Percentiles rank a stretch among this genome's conserved stretches.
These are phyloP conservation scores for Sitodiplosis mosellana DNA, from an alignment of 1,140 invertebrate genomes.

Conservation along the genomic window DNA sequence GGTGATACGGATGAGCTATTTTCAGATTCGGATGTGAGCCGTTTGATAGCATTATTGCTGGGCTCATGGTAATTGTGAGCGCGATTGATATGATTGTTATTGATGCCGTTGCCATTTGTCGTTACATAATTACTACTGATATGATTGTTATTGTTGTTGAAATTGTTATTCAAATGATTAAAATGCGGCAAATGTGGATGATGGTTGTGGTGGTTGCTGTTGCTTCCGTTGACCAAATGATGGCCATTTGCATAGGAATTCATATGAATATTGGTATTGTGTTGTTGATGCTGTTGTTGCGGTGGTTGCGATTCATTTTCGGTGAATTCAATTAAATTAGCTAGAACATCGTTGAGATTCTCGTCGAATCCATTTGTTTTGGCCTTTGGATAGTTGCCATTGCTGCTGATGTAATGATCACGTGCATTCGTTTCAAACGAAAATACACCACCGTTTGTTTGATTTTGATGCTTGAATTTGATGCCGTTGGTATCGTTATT, in stretches of 20 bases:
- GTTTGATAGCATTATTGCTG: not conserved
- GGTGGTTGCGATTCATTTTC: constrained; percentile 11
- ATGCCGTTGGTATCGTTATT: not conserved
- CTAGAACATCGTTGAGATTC: constrained; percentile 17
- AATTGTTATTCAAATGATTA: not conserved
- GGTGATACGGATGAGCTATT: constrained; percentile 4
- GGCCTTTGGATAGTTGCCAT: constrained; percentile 8
- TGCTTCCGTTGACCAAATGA: not conserved
- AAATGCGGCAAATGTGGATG: not conserved
- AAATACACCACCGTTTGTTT: not conserved
- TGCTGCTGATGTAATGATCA: constrained; percentile 7
- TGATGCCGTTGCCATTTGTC: not conserved
- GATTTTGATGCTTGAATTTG: not conserved
- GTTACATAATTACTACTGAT: not conserved
- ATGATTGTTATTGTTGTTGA: not conserved
- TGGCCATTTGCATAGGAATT: not conserved
- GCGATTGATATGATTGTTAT: not conserved
- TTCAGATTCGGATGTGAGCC: constrained; percentile 3
- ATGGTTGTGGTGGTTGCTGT: constrained; percentile 2
- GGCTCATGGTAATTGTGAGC: not conserved
- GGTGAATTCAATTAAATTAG: constrained; percentile 19
- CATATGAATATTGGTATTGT: constrained; percentile 1
- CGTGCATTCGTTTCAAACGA: not conserved
- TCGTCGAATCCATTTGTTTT: constrained; percentile 3
- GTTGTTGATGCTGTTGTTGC: constrained; percentile 5